These are phyloP conservation scores for Heliothis virescens DNA, from an alignment of 1,140 invertebrate species.

Conservation along the genomic window DNA sequence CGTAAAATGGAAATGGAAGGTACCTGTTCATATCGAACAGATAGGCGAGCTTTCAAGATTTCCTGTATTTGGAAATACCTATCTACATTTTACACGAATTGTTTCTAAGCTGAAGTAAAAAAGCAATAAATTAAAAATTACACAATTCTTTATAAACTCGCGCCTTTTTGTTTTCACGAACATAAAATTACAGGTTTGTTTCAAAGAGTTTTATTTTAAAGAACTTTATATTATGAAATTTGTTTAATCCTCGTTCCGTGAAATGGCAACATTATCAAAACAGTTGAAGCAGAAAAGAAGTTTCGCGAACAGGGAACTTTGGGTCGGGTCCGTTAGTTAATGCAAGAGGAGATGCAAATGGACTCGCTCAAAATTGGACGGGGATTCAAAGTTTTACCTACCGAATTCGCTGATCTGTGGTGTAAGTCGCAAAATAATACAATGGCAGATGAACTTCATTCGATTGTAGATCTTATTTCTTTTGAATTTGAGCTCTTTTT, in stretches of 20 bases:
- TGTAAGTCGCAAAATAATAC: conserved; percentile 18
- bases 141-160: conserved; percentile 2
- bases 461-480: neutral
- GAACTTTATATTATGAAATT: conserved; percentile 47
- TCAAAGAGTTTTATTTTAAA: conserved; percentile 44
- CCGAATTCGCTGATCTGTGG: conserved; percentile 61
- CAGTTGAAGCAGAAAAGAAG: conserved; percentile 46
- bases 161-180: neutral
- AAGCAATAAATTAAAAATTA: conserved; percentile 7
- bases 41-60: conserved; percentile 17
- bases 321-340: conserved; percentile 60
- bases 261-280: conserved; percentile 45
- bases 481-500: neutral
- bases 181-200: conserved; percentile 11
- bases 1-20: conserved; percentile 57
- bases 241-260: conserved; percentile 46
- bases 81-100: conserved; percentile 21
- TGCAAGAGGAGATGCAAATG: conserved; percentile 73
- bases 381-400: conserved; percentile 72
- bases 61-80: conserved; percentile 32
- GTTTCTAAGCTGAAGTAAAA: conserved; percentile 4
- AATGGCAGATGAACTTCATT: neutral
- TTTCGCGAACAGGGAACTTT: conserved; percentile 48
- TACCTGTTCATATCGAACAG: conserved; percentile 46
- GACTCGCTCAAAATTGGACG: conserved; percentile 68